Base-by-base conservation (phyloP, 1,140 invertebrate genomes). In the Nephila pilipes region DNA sequence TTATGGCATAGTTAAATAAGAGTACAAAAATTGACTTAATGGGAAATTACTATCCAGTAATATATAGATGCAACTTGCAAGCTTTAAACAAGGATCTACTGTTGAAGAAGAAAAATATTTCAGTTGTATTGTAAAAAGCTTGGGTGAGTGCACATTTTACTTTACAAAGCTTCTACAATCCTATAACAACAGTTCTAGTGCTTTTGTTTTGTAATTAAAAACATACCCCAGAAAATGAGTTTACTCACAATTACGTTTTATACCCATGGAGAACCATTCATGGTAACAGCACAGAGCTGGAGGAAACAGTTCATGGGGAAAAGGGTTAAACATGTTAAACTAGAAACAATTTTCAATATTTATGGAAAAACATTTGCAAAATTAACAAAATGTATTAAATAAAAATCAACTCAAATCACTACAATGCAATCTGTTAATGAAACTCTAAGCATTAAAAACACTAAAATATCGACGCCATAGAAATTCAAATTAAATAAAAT, bases 171-270 rank as follows among this genome's bases (percentile, higher is more conserved):
- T 83, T 55, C 80, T 83, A 83, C 2, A 25, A 83, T 87, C 58
- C 60, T 57, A 36, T 60, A 32, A 85, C 5, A 63, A 65, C 12
- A n/a, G 14, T 1, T n/a, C 20, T 63, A 87, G 25, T 55, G 29
- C 80, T n/a, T n/a, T n/a, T 32, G 22, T 2, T 79, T 79, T 38
- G 4, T 16, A 65, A 75, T 14, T 75, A 16, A 25, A 87, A 36
- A 65, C 85, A 89, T 79, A 36, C 36, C 25, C 12, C 20, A 55
- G 32, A 90, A 85, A 57, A 54, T 22, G 25, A 54, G 29, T 54
- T 91, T 92, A 92, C 90, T 92, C 90, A 92, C 90, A 32, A 85
- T 32, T 65, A 25, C 20, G 85, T 55, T 69, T 38, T 57, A 85
- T 63, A 92, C 16, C 79, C 25, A 60, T 58, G 75, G 75, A 20